Percentiles rank a stretch among this genome's conserved stretches.
Conservation (phyloP, 2,888 invertebrate species). For the Ophion ellenae region DNA sequence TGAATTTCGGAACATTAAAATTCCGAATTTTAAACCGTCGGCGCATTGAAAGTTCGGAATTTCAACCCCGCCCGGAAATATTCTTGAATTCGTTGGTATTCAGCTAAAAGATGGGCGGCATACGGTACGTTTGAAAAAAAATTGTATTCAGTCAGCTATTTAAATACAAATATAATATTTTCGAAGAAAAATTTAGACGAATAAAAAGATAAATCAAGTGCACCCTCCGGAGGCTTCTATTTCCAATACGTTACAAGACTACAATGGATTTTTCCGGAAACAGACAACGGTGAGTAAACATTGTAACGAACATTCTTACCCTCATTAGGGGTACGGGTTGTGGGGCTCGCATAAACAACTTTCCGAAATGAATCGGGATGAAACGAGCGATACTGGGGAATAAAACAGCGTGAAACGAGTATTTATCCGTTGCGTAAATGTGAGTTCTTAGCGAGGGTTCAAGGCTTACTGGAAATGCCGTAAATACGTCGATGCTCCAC, state of each 20-base stretch:
- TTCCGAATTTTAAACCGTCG: too few species aligned
- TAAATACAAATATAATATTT: background rate
- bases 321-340: background rate
- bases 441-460: background rate
- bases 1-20: too few species aligned
- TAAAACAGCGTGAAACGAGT: background rate
- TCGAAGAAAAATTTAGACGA: background rate
- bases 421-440: background rate
- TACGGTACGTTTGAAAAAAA: background rate
- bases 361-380: background rate
- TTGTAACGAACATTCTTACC: background rate
- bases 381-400: background rate
- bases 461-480: background rate
- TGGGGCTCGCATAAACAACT: background rate
- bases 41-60: too few species aligned
- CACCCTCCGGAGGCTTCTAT: background rate
- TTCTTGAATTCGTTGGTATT: background rate
- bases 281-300: background rate
- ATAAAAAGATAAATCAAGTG: background rate
- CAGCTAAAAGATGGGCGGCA: too few species aligned
- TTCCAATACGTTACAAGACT: background rate
- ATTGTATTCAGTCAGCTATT: background rate
- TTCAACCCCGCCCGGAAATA: background rate
- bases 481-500: constrained; percentile 16
- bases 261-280: background rate